Evolutionary conservation across 2,113 vertebrate species (phyloP).

Genomic region (Anseranas semipalmata): DNA sequence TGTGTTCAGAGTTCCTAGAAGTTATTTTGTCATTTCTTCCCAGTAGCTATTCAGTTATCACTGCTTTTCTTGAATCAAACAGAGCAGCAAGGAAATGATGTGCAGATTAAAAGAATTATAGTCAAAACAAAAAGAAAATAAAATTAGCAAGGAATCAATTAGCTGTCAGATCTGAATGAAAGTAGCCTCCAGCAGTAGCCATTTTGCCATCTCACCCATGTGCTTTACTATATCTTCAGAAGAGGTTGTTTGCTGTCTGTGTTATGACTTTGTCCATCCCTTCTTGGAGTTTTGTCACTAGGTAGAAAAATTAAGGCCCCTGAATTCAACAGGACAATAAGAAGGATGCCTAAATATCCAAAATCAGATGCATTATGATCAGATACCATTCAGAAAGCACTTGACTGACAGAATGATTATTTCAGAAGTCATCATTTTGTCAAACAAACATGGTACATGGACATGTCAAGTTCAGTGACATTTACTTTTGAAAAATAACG

Average conservation of each 20-base stretch:
- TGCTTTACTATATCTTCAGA: not conserved
- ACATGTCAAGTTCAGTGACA: not conserved
- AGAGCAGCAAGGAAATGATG: not conserved
- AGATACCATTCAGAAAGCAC: accelerated
- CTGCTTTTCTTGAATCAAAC: not conserved
- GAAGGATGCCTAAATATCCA: not conserved
- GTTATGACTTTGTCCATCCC: not conserved
- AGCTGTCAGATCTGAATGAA: not conserved
- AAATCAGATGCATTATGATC: not conserved
- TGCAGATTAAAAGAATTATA: not conserved
- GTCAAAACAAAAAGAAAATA: not conserved
- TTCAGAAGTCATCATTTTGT: not conserved
- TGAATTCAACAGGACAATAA: not conserved
- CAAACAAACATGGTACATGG: not conserved
- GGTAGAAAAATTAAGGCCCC: not conserved
- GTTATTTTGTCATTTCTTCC: not conserved
- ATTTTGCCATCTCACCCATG: not conserved
- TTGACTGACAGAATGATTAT: not conserved
- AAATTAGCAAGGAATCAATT: not conserved
- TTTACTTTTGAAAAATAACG: not conserved
- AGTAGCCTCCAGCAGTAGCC: not conserved
- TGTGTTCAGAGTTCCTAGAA: not conserved
- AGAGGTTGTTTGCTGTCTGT: not conserved
- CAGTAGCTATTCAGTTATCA: not conserved
- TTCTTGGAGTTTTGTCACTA: not conserved